Base-by-base conservation (phyloP, 1,140 invertebrate species). In the Venturia canescens region DNA sequence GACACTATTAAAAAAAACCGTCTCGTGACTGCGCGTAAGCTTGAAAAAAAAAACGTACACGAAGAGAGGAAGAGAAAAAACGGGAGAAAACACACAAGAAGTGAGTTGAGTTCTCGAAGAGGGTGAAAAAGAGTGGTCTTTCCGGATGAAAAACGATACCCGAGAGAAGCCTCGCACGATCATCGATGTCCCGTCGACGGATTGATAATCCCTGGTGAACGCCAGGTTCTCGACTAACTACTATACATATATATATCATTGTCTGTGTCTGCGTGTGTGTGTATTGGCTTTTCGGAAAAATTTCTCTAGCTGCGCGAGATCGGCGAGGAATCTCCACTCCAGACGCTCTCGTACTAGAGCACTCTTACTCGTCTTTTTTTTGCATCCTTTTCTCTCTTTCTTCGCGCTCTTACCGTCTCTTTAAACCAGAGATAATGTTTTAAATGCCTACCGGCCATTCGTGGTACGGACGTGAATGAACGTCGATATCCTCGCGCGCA, bases 281-380 rank as follows among this genome's bases (percentile, higher is more conserved):
- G 44, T 38, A 23, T 72, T 48, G 16, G 13, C 21, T 18, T 72
- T 26, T 44, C 16, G n/a, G n/a, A 50, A 44, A 27, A 26, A 66
- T 26, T 26, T 66, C 60, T 66, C 13, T 18, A 57, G 53, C n/a
- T 57, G 53, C 50, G 50, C 3, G 50, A 53, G 3, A 57, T 57
- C 53, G 53, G 53, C 11, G 53, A 18, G 21, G 53, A 57, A 57
- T 57, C 21, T 57, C 67, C 67, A 18, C 67, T 38, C 31, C 67
- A 26, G 67, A 29, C 66, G 26, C 18, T 31, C 66, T 69, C 26
- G 13, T 29, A 23, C 18, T 69, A 15, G 66, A 69, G 66, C 6
- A 69, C 66, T 69, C 66, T 69, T 70, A 34, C 15, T 34, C 67
- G 67, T 70, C 38, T 11, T 70, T 34, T 38, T 70, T 70, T 16